These are phyloP conservation scores for Atherinomorus stipes DNA, from an alignment of 2,113 vertebrate genomes.

Conservation along the genomic window DNA sequence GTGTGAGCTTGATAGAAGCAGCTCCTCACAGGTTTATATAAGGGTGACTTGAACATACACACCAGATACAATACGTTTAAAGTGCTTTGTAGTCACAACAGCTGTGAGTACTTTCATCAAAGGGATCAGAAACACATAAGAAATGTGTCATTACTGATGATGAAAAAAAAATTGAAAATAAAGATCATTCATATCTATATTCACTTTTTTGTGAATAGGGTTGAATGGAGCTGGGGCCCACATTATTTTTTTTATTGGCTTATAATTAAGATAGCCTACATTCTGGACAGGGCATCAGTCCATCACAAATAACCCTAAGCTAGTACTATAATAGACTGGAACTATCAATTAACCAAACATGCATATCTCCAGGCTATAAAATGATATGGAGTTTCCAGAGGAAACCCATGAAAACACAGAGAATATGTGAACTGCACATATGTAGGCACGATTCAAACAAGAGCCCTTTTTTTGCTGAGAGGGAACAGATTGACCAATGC, in stretches of 20 bases:
- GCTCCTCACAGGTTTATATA: slow-evolving; percentile 14
- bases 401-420: no score
- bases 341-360: neutral
- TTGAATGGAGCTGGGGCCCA: no score
- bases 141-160: neutral
- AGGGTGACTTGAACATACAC: slow-evolving; percentile 5
- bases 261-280: no score
- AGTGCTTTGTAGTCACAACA: slow-evolving; percentile 2
- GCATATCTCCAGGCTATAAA: no score
- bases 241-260: no score
- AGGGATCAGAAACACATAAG: neutral
- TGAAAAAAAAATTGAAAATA: no score
- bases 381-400: neutral
- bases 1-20: neutral
- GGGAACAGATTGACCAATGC: neutral
- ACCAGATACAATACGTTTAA: slow-evolving; percentile 21
- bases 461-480: neutral
- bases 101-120: neutral
- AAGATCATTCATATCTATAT: no score
- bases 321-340: neutral
- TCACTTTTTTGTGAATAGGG: no score
- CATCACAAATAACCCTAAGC: no score
- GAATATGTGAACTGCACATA: neutral
- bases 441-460: neutral
- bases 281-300: no score